phyloP scores from a whole-genome alignment of 2,113 vertebrate species.

The Calidris pygmaea region DNA sequence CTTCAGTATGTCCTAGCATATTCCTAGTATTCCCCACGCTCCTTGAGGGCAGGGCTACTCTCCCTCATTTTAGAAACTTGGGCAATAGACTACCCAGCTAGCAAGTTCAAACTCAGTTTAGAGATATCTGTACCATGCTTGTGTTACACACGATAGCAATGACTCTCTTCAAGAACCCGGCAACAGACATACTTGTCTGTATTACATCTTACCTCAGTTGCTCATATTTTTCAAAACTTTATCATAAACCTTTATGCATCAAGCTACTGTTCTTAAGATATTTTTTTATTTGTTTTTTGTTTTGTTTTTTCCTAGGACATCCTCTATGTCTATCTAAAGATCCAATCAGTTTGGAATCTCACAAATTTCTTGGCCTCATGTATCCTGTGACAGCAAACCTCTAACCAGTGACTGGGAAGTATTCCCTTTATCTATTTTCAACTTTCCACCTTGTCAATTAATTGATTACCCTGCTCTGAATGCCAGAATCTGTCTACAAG shows the following conservation, averaged over 20 bases:
- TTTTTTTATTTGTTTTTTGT: background rate
- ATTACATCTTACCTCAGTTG: background rate
- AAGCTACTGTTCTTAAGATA: background rate
- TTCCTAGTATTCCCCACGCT: background rate
- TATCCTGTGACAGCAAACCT: background rate
- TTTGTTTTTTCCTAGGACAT: background rate
- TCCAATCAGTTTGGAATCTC: background rate
- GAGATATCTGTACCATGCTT: background rate
- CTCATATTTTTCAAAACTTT: background rate
- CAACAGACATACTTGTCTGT: background rate
- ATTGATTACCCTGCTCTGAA: background rate
- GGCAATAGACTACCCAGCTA: background rate
- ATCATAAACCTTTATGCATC: background rate
- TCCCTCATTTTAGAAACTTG: background rate
- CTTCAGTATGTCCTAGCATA: background rate
- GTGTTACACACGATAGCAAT: rapidly evolving
- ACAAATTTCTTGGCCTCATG: background rate
- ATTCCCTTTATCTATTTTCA: background rate
- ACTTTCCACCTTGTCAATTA: background rate
- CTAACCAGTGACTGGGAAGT: background rate
- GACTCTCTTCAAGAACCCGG: background rate
- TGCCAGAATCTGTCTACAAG: background rate
- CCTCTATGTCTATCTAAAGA: background rate
- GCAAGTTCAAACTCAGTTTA: background rate
- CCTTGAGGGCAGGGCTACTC: background rate